Base-by-base conservation (phyloP, 2,113 vertebrate genomes). In the Rhinichthys klamathensis region DNA sequence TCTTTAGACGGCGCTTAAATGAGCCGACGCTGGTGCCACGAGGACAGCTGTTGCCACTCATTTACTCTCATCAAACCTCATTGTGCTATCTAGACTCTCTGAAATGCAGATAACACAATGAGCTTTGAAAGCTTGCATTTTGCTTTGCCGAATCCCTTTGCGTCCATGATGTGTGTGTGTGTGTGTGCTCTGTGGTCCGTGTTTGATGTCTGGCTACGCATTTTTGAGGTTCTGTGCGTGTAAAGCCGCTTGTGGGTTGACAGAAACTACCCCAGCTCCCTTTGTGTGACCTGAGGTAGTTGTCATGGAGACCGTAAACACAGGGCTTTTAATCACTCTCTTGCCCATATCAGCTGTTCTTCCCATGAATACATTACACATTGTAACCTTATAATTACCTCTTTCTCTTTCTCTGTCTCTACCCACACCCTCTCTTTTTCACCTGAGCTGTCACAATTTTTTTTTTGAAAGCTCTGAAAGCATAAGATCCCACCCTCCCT, bases 301-400 rank as follows among this genome's bases (percentile, higher is more conserved):
- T 87, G 46, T 89, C 84, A 91, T 90, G 86, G 88, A 74, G 84
- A 92, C 86, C 54, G 88, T 93, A 92, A 90, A 93, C 91, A 65
- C 76, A 56, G 63, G 70, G 44, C 65, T 82, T 85, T 85, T 77
- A 84, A 78, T 80, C 75, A 54, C 32, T 67, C 76, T 86, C 63
- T 75, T 84, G 18, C 61, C 38, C 63, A 87, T 10, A 41, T 89
- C 88, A 87, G 84, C 87, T 88, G 87, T 82, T 88, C 73, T 63
- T 81, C 18, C 73, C 65, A 54, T 67, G 88, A 82, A 90, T 86
- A 88, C 88, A 87, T 91, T 92, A 89, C 41, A 88, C 85, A 85
- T 82, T 90, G 88, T 85, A 90, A 83, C 85, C 77, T 63, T 87
- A 82, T 92, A 92, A 95, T 95, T 92, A 92, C 90, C 72, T 83